Percentiles rank a stretch among this genome's conserved stretches.
Evolutionary conservation across 2,888 invertebrate genomes (phyloP).

Genomic region (Ectropis crepuscularia): DNA sequence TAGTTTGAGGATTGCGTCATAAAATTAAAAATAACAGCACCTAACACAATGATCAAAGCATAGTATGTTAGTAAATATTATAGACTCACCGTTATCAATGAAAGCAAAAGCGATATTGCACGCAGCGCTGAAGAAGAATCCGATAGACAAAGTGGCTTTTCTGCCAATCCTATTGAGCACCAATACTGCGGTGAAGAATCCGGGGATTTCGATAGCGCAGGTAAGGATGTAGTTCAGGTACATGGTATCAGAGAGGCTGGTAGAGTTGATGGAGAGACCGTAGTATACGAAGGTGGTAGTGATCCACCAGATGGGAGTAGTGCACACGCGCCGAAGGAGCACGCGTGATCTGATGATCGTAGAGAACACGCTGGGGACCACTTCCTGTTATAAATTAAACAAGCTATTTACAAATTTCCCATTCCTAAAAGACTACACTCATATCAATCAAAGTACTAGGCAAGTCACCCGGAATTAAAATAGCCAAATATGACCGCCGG

Average conservation of each 20-base stretch:
- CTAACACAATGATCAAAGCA: too few relatives aligned
- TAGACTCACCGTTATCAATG: conserved; percentile 80
- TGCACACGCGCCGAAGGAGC: conserved; percentile 84
- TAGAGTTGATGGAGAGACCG: conserved; percentile 91
- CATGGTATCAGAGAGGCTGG: conserved; percentile 88
- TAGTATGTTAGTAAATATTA: not conserved
- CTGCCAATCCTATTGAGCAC: conserved; percentile 87
- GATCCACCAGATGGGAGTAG: conserved; percentile 91
- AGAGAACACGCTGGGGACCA: conserved; percentile 49
- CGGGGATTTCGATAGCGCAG: conserved; percentile 88
- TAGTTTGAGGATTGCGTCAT: too few relatives aligned
- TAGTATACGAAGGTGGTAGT: conserved; percentile 92
- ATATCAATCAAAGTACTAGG: too few relatives aligned
- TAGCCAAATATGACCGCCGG: too few relatives aligned
- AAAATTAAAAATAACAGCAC: too few relatives aligned
- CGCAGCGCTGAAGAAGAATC: conserved; percentile 85
- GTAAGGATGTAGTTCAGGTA: conserved; percentile 89
- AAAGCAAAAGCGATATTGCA: conserved; percentile 73
- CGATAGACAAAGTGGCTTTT: conserved; percentile 83
- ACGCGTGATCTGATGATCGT: conserved; percentile 77
- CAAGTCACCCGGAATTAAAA: too few relatives aligned
- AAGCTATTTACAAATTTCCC: too few relatives aligned
- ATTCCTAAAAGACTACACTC: too few relatives aligned
- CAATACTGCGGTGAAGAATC: conserved; percentile 85
- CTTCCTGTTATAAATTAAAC: conserved; percentile 20